A percentile compares a stretch with the other conserved stretches of the same genome.
Evolutionary conservation across 2,797 vertebrate genomes (phyloP).

Genomic region (Sebastes paucispinis): DNA sequence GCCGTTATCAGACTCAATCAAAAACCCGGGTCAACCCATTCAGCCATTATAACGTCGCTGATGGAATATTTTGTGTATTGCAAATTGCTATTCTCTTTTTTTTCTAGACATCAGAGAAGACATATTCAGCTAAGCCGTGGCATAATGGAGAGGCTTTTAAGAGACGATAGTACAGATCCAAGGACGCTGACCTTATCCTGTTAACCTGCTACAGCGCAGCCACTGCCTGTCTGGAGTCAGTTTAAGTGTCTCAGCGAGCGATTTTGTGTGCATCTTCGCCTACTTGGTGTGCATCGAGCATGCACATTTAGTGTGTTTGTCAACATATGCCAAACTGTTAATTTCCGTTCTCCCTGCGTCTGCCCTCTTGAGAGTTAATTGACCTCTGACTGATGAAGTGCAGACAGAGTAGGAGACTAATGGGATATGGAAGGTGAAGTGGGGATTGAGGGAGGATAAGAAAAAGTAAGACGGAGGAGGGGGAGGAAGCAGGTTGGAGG

Average conservation of each 20-base stretch:
- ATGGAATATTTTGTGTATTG: conserved; percentile 19
- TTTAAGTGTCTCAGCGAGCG: conserved; percentile 1
- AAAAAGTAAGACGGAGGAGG: neutral
- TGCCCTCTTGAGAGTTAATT: conserved; percentile 48
- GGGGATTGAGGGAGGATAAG: neutral
- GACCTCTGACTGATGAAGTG: conserved; percentile 59
- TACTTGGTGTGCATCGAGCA: neutral
- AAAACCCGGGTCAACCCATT: conserved; percentile 19
- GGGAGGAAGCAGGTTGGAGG: neutral
- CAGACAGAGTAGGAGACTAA: conserved; percentile 39
- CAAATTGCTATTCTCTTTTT: conserved; percentile 27
- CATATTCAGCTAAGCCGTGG: neutral
- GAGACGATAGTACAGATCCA: neutral
- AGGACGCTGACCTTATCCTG: conserved; percentile 14
- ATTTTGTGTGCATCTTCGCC: conserved; percentile 5
- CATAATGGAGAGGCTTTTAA: conserved; percentile 14
- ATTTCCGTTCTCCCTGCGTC: conserved; percentile 29
- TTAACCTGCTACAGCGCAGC: conserved; percentile 8
- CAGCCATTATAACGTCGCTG: neutral
- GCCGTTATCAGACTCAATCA: conserved; percentile 26
- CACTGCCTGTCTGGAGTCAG: neutral
- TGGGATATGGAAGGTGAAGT: conserved; percentile 37
- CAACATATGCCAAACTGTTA: conserved; percentile 38
- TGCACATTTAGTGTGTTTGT: conserved; percentile 42
- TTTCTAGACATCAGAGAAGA: conserved; percentile 17